phyloP scores from a whole-genome alignment of 2,888 invertebrate genomes.

The Aricia artaxerxes region DNA sequence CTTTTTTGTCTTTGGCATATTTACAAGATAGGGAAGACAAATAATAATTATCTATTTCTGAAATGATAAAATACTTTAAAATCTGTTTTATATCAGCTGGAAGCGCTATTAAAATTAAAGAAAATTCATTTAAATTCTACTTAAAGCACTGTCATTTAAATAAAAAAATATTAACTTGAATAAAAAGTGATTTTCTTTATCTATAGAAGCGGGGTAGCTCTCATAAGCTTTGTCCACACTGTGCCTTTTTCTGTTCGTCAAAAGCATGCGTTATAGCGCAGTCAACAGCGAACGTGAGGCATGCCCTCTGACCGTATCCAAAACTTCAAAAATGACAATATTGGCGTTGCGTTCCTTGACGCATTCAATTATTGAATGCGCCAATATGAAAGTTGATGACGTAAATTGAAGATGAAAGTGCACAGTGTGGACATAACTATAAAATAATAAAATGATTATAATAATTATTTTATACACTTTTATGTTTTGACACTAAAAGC shows the following conservation, averaged over 20 bases:
- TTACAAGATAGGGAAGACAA: constrained; percentile 2
- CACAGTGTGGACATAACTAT: too few relatives aligned
- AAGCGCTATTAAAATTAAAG: not conserved
- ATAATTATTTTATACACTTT: not conserved
- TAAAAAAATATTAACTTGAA: not conserved
- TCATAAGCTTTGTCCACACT: too few relatives aligned
- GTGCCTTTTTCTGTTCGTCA: too few relatives aligned
- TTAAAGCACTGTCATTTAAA: not conserved
- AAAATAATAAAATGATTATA: constrained; percentile 8
- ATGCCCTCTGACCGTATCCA: too few relatives aligned
- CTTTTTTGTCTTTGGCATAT: constrained; percentile 12
- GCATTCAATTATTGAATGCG: too few relatives aligned
- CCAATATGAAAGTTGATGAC: too few relatives aligned
- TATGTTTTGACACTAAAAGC: constrained; percentile 29
- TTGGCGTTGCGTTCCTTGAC: too few relatives aligned
- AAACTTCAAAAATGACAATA: too few relatives aligned
- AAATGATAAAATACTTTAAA: not conserved
- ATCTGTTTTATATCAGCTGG: not conserved
- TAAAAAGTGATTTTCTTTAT: not conserved
- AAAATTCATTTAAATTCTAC: not conserved
- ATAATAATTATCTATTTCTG: not conserved
- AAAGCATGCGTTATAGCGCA: too few relatives aligned
- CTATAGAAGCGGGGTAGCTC: not conserved
- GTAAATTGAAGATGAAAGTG: too few relatives aligned
- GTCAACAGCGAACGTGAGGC: too few relatives aligned